These are phyloP conservation scores for Cosmia trapezina DNA, from an alignment of 2,888 invertebrate genomes.

Conservation along the genomic window DNA sequence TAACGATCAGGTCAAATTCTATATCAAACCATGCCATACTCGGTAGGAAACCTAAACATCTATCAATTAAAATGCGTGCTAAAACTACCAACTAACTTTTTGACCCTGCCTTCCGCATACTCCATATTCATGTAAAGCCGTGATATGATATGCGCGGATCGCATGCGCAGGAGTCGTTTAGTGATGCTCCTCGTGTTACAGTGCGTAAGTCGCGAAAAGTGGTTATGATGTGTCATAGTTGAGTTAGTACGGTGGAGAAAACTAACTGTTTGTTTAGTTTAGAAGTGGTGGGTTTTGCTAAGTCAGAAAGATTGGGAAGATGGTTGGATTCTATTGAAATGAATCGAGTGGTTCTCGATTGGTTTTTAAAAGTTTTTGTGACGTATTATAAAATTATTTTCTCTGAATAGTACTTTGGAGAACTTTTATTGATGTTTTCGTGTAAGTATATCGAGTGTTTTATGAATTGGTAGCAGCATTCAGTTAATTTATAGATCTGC, in stretches of 20 bases:
- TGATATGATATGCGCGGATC: conserved; percentile 67
- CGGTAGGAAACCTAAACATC: conserved; percentile 32
- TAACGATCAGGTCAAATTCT: conserved; percentile 5
- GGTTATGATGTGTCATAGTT: conserved; percentile 62
- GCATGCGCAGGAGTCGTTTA: conserved; percentile 64
- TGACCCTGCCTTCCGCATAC: conserved; percentile 63
- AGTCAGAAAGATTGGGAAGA: too few relatives aligned
- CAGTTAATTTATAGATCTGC: not conserved
- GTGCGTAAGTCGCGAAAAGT: conserved; percentile 61
- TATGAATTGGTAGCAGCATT: not conserved
- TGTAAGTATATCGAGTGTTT: not conserved
- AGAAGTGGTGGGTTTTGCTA: not conserved
- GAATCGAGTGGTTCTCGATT: not conserved
- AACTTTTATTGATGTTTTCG: not conserved
- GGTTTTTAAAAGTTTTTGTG: not conserved
- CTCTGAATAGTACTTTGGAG: not conserved
- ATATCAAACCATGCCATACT: conserved; percentile 27
- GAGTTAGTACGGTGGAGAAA: conserved; percentile 36
- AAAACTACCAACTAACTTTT: conserved; percentile 48
- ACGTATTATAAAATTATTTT: not conserved
- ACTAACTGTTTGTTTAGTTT: conserved; percentile 55
- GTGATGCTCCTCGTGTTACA: conserved; percentile 59
- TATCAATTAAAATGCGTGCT: conserved; percentile 58
- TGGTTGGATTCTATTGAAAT: not conserved
- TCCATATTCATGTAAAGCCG: conserved; percentile 64